Conservation (phyloP, 2,888 invertebrate genomes). For the Sinelater perroti region DNA sequence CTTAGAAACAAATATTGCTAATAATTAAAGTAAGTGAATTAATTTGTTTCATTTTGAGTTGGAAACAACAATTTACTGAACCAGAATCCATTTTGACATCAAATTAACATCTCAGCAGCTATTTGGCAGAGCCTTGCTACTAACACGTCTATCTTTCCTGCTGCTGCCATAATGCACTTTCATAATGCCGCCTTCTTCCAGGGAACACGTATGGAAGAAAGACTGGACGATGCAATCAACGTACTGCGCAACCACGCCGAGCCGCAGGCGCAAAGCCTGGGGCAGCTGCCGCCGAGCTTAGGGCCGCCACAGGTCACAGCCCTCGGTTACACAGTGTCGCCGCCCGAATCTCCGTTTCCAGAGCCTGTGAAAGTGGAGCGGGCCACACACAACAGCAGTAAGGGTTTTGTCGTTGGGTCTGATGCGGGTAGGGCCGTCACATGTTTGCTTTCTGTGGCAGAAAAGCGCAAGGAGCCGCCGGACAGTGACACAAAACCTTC, state of each 20-base stretch:
- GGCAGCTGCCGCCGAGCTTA: constrained; percentile 55
- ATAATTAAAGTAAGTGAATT: too few species aligned
- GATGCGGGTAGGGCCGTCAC: too few species aligned
- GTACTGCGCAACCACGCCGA: constrained; percentile 95
- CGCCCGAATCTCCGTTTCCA: constrained; percentile 57
- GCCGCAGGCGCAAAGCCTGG: constrained; percentile 71
- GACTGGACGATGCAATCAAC: constrained; percentile 94
- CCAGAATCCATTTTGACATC: too few species aligned
- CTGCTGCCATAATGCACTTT: too few species aligned
- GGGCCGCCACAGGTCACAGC: constrained; percentile 64
- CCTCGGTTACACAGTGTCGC: constrained; percentile 64
- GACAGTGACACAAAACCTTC: constrained; percentile 73
- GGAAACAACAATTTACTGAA: too few species aligned
- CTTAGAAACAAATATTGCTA: too few species aligned
- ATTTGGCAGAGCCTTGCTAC: too few species aligned
- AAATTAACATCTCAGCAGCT: too few species aligned
- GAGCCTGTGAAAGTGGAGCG: constrained; percentile 61
- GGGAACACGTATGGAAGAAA: constrained; percentile 94
- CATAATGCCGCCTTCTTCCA: too few species aligned
- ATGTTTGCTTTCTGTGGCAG: constrained; percentile 61
- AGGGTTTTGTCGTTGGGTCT: constrained; percentile 42
- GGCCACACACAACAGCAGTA: constrained; percentile 61
- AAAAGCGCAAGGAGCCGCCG: constrained; percentile 86
- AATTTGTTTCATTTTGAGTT: too few species aligned
- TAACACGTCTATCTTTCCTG: too few species aligned